Percentiles rank a stretch among this genome's conserved stretches.
Conservation (phyloP, 1,140 invertebrate species). For the Bicyclus anynana region DNA sequence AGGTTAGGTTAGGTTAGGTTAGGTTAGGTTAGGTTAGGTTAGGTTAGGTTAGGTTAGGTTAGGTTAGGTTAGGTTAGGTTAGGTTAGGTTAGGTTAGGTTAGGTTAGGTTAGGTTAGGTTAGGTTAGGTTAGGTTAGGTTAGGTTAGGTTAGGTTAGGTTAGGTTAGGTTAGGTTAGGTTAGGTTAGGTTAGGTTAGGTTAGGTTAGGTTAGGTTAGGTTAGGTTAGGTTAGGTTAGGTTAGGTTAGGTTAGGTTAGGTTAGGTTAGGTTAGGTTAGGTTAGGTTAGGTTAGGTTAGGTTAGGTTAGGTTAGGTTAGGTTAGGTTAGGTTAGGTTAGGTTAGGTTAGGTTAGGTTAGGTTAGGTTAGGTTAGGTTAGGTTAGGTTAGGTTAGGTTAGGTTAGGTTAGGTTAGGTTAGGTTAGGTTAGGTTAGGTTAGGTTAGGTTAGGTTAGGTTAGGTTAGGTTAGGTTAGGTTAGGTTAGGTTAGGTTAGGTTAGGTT, state of each 20-base stretch:
- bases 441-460: slow-evolving; percentile 6
- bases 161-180: slow-evolving; percentile 6
- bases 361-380: slow-evolving; percentile 6
- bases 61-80: slow-evolving; percentile 6
- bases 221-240: slow-evolving; percentile 6
- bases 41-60: slow-evolving; percentile 6
- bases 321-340: slow-evolving; percentile 6
- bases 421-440: slow-evolving; percentile 5
- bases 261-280: slow-evolving; percentile 6
- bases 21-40: slow-evolving; percentile 6
- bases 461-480: slow-evolving; percentile 6
- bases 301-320: slow-evolving; percentile 6
- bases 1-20: slow-evolving; percentile 6
- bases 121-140: slow-evolving; percentile 6
- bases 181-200: slow-evolving; percentile 6
- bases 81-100: slow-evolving; percentile 6
- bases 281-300: slow-evolving; percentile 6
- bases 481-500: slow-evolving; percentile 6
- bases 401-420: slow-evolving; percentile 6
- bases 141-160: slow-evolving; percentile 6
- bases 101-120: slow-evolving; percentile 6
- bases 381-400: slow-evolving; percentile 6
- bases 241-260: slow-evolving; percentile 6
- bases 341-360: slow-evolving; percentile 6
- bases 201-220: slow-evolving; percentile 6